phyloP scores from a whole-genome alignment of 2,888 invertebrate genomes.

The Panzeria rudis region DNA sequence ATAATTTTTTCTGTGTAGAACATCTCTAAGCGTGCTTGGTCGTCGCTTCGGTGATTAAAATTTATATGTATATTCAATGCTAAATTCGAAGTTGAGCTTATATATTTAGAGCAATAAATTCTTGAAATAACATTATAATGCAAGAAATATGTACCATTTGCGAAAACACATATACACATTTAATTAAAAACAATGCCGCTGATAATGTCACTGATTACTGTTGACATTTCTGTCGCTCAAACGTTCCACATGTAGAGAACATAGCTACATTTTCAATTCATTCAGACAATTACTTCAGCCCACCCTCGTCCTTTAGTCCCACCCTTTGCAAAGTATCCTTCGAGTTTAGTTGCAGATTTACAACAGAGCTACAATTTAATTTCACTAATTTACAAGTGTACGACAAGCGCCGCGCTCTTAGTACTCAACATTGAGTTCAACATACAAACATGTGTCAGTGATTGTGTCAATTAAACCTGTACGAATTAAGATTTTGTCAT shows the following conservation, averaged over 20 bases:
- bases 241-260: constrained; percentile 37
- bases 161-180: neutral
- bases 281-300: constrained; percentile 40
- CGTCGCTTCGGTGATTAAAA: too few species aligned
- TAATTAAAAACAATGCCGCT: constrained; percentile 42
- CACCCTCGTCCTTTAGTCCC: neutral
- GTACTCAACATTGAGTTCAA: neutral
- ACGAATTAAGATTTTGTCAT: constrained; percentile 69
- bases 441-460: constrained; percentile 63
- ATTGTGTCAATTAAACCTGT: constrained; percentile 69
- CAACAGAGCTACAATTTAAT: constrained; percentile 57
- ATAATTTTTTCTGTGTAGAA: too few species aligned
- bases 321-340: neutral
- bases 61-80: too few species aligned
- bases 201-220: constrained; percentile 62
- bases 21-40: too few species aligned
- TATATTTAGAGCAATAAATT: too few species aligned
- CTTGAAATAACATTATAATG: too few species aligned
- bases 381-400: constrained; percentile 65
- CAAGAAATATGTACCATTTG: neutral
- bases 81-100: too few species aligned
- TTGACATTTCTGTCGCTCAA: constrained; percentile 66
- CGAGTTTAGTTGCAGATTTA: constrained; percentile 4
- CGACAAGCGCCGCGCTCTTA: constrained; percentile 12
- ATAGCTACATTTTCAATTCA: constrained; percentile 49